Evolutionary conservation across 2,113 vertebrate species (phyloP).

Genomic region (Gallinago paraguaiae): DNA sequence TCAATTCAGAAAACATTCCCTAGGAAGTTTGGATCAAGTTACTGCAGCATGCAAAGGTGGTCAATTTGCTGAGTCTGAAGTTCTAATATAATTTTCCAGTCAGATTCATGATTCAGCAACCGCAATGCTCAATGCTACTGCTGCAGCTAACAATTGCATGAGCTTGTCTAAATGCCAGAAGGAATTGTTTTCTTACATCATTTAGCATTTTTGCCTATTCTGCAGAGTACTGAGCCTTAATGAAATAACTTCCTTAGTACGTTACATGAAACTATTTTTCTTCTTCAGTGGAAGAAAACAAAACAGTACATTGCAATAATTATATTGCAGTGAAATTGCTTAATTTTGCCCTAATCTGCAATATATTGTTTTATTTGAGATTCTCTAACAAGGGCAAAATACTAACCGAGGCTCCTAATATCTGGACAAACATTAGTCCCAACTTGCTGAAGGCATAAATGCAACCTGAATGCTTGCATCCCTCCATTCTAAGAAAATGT

Average conservation of each 20-base stretch:
- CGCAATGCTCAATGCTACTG: slow-evolving; percentile 27
- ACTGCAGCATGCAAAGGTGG: slow-evolving; percentile 48
- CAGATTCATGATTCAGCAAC: slow-evolving; percentile 76
- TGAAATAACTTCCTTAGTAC: background rate
- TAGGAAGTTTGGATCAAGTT: slow-evolving; percentile 62
- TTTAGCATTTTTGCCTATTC: slow-evolving; percentile 53
- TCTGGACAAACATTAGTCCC: background rate
- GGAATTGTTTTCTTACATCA: slow-evolving; percentile 30
- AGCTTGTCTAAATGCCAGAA: slow-evolving; percentile 46
- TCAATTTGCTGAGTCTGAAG: slow-evolving; percentile 71
- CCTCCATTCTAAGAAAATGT: background rate
- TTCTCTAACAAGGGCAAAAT: background rate
- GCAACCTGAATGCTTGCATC: background rate
- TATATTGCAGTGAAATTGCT: background rate
- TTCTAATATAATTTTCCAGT: slow-evolving; percentile 49
- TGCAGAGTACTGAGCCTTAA: slow-evolving; percentile 19
- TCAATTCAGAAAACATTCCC: slow-evolving; percentile 7
- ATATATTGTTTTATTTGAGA: background rate
- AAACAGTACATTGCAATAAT: background rate
- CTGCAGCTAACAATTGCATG: slow-evolving; percentile 59
- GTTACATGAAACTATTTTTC: background rate
- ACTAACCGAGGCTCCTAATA: background rate
- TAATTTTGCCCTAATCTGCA: background rate
- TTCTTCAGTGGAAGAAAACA: background rate
- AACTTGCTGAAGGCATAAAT: background rate